Base-by-base conservation (phyloP, 2,113 vertebrate species). In the Datnioides undecimradiatus region DNA sequence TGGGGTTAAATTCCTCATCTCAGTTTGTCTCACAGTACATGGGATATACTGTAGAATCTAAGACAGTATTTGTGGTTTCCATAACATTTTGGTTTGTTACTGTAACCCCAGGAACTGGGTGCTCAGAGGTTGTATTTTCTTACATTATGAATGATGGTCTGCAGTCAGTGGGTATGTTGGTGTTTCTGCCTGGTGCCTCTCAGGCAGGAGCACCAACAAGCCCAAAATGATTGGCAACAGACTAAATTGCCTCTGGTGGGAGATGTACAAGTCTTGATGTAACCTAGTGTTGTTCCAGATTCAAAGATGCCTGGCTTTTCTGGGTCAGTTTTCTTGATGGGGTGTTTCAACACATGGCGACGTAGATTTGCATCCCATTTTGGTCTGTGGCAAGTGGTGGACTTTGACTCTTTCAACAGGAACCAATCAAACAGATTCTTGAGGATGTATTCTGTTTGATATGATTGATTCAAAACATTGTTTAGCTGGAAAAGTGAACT, bases 401-500 rank as follows among this genome's bases (percentile, higher is more conserved):
- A 67, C 70, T 86, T 29, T 55, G 72, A 72, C 46, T 84, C 63
- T 78, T 84, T 83, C 59, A 75, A 31, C 64, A 36, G 14, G 60
- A 27, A 27, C 52, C 52, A 55, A 57, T 75, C 45, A 54, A 48
- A 65, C 62, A 17, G 25, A 75, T 64, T 68, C 19, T 51, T 63
- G 45, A 48, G 43, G 73, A 68, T 19, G 12, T 66, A 41, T 51
- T 75, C 62, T 25, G 46, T 79, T 80, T 82, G 72, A 79, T 82
- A 76, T 59, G 62, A 80, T 41, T 66, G 48, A 82, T 83, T 83
- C 68, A 75, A 79, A 82, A 73, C 54, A 59, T 64, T 76, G 41
- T 83, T 81, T 51, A 17, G 60, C 54, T 63, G 36, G 72, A 78
- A 83, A 86, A 69, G n/a, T 70, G 21, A 73, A 86, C 74, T 23